Base-by-base conservation (phyloP, 2,797 vertebrate genomes). In the Hydrocynus forskahlii region DNA sequence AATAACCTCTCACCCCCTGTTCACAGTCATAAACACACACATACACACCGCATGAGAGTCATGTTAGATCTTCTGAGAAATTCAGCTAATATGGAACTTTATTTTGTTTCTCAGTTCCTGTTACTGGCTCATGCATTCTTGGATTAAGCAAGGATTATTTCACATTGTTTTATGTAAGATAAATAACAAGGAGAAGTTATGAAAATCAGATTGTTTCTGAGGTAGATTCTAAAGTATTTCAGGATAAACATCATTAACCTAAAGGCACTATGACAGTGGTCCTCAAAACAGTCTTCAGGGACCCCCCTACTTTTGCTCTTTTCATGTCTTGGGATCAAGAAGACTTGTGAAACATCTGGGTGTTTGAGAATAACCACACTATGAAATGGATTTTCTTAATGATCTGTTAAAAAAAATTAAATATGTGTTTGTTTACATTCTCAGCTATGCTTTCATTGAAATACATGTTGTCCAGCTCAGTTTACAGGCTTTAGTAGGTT, bases 301-400 rank as follows among this genome's bases (percentile, higher is more conserved):
- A 43, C 40, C 40, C 40, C 40, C 40, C 3, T 43, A 43, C 40
- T 43, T 7, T 43, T 43, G 40, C 40, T 43, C 40, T 43, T 43
- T 43, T 7, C 40, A 43, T 43, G 40, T 43, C 7, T 43, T 43
- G 40, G 40, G 40, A 43, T 43, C 40, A 43, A 4, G 40, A 3
- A 43, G 7, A 43, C 3, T 4, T 43, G 7, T 43, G 40, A 7
- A 43, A 4, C 40, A 43, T 43, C 40, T 43, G 40, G 3, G 7
- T 43, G 40, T 43, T 43, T 43, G 40, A 43, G 40, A 43, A 43
- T 7, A 3, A 43, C 40, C 7, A 43, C 7, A 43, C 40, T 43
- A 43, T 43, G 40, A 43, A 74, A 60, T 50, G 50, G 25, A 82
- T 73, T 50, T 14, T 68, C n/a, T 4, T 29, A 52, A 71, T 71